Evolutionary conservation across 2,888 invertebrate species (phyloP), one percentile per base, ranked within the genome.

Genomic region (Panopea generosa): DNA sequence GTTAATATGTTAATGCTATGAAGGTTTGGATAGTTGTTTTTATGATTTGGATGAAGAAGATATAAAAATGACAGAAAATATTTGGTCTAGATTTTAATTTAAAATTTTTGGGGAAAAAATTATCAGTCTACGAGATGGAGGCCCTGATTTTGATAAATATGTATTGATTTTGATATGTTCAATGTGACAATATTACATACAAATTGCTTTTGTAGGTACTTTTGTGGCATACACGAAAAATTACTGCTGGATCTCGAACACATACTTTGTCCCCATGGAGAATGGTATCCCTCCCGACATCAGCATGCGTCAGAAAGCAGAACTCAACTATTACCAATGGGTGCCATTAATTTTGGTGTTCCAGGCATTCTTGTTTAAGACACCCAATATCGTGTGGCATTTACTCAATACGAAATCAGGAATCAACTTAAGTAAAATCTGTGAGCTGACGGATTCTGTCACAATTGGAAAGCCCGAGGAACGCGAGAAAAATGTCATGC

Each of bases 171-270:
- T n/a, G n/a, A n/a, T n/a, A n/a, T n/a, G n/a, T n/a, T n/a, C n/a
- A n/a, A n/a, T n/a, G n/a, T n/a, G n/a, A n/a, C n/a, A n/a, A n/a
- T n/a, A n/a, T n/a, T n/a, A n/a, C n/a, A n/a, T n/a, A n/a, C n/a
- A n/a, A n/a, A n/a, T n/a, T n/a, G n/a, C n/a, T n/a, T n/a, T n/a
- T 88, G 91, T 93, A 40, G 92, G 92, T 40, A 91, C 93, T 24
- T 93, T 93, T 90, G 92, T 93, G 70, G 92, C 93, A 56, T 93
- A 93, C 86, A 92, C 93, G 18, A 94, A 93, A 85, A 93, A 93
- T 88, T 93, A 93, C 82, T 93, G 93, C 87, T 93, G 93, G 93
- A 93, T 93, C 22, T 91, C 93, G 68, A 93, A 93, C 87, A 93
- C 93, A 2, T 94, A 93, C 84, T 93, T 92, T 88, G 84, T 91